Evolutionary conservation across 2,888 invertebrate genomes (phyloP).

Genomic region (Penaeus monodon): DNA sequence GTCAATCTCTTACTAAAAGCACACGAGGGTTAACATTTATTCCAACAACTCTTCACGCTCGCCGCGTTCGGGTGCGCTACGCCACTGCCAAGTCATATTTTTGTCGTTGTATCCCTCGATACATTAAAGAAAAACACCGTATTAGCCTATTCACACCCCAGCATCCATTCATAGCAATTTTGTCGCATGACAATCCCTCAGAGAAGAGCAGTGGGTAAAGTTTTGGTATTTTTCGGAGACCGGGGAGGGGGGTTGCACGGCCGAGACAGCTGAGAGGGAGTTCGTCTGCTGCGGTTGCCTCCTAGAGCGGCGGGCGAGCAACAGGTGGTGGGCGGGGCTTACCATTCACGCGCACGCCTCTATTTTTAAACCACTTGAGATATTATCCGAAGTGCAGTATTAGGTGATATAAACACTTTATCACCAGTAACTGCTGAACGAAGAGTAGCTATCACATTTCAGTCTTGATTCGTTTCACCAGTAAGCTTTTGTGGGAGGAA

Average conservation of each 20-base stretch:
- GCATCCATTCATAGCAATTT: too few relatives aligned
- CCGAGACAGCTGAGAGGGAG: background rate
- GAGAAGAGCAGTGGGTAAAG: constrained; percentile 14
- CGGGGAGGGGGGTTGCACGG: background rate
- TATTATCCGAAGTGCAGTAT: too few relatives aligned
- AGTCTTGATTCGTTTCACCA: too few relatives aligned
- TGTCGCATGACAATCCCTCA: constrained; percentile 1
- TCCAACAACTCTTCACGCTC: constrained; percentile 4
- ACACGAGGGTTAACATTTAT: constrained; percentile 20
- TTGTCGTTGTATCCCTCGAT: background rate
- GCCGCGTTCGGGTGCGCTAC: constrained; percentile 13
- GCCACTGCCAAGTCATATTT: background rate
- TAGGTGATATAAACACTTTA: too few relatives aligned
- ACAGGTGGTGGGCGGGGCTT: constrained; percentile 43
- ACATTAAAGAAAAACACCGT: background rate
- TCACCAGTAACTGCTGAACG: too few relatives aligned
- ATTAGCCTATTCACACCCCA: background rate
- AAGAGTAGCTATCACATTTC: too few relatives aligned
- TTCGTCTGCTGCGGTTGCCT: constrained; percentile 28
- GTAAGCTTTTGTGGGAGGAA: too few relatives aligned
- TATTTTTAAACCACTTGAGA: too few relatives aligned
- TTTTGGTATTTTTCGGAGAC: constrained; percentile 9
- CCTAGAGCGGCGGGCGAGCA: constrained; percentile 28
- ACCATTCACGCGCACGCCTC: constrained; percentile 26
- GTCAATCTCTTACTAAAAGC: constrained; percentile 43